A percentile compares a stretch with the other conserved stretches of the same genome.
Conservation (phyloP, 2,797 vertebrate genomes). For the Ibycter americanus region DNA sequence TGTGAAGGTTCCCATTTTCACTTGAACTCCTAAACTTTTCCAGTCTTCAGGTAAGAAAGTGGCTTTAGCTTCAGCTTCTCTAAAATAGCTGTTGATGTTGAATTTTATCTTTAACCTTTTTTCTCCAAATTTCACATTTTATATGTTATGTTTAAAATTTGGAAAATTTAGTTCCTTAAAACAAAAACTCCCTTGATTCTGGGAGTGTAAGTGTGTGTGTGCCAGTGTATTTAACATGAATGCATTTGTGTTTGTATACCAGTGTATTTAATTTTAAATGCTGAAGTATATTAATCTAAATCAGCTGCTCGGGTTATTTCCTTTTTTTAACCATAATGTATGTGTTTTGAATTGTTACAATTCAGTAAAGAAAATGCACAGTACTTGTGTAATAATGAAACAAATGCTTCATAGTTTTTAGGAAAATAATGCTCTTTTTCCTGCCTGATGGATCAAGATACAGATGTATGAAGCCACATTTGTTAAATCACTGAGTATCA, state of each 20-base stretch:
- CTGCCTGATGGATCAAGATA: background rate
- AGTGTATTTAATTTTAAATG: background rate
- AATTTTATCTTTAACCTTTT: background rate
- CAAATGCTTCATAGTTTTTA: background rate
- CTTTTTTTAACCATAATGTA: background rate
- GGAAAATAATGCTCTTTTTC: background rate
- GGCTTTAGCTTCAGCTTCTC: background rate
- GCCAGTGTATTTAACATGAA: background rate
- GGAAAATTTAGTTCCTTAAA: background rate
- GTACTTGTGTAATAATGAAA: background rate
- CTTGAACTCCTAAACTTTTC: background rate
- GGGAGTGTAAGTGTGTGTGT: accelerated
- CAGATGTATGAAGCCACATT: background rate
- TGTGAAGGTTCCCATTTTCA: background rate
- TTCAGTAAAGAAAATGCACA: background rate
- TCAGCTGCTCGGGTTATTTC: background rate
- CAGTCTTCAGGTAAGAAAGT: background rate
- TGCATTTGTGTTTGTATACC: background rate
- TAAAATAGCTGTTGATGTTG: background rate
- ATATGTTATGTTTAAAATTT: background rate
- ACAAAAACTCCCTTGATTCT: background rate
- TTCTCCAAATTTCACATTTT: background rate
- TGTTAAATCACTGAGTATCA: background rate
- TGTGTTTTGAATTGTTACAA: background rate
- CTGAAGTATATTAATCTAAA: background rate